A percentile compares a stretch with the other conserved stretches of the same genome.
Conservation (phyloP, 2,113 vertebrate genomes). For the Phainopepla nitens region DNA sequence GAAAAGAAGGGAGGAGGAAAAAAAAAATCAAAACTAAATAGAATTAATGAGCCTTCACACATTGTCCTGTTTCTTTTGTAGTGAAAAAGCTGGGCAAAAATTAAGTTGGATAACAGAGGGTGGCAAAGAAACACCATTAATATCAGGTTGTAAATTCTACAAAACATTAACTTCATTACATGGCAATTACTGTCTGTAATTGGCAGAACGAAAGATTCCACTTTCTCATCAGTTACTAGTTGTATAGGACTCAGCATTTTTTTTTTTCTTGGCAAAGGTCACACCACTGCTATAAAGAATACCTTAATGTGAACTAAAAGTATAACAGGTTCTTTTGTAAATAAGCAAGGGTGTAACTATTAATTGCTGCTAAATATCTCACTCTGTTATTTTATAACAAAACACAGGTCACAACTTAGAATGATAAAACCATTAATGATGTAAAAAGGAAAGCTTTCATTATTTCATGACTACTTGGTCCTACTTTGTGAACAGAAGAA, state of each 20-base stretch:
- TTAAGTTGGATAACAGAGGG: slow-evolving; percentile 62
- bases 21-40: slow-evolving; percentile 76
- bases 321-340: slow-evolving; percentile 11
- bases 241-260: slow-evolving; percentile 77
- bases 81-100: slow-evolving; percentile 67
- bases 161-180: slow-evolving; percentile 92
- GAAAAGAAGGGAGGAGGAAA: slow-evolving; percentile 50
- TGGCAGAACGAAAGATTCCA: slow-evolving; percentile 78
- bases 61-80: slow-evolving; percentile 81
- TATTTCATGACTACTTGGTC: not conserved
- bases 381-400: not conserved
- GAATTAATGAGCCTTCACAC: slow-evolving; percentile 82
- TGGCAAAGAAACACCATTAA: slow-evolving; percentile 72
- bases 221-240: slow-evolving; percentile 72
- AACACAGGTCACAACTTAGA: not conserved
- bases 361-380: slow-evolving; percentile 16
- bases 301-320: slow-evolving; percentile 44
- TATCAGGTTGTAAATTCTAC: slow-evolving; percentile 87
- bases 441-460: not conserved
- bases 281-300: slow-evolving; percentile 69
- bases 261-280: slow-evolving; percentile 80
- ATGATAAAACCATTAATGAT: not conserved
- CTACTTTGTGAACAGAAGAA: not conserved
- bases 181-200: slow-evolving; percentile 83
- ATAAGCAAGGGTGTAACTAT: slow-evolving; percentile 29